Evolutionary conservation across 1,140 invertebrate species (phyloP), one percentile per base, ranked within the genome.

Genomic region (Drosophila orosa): DNA sequence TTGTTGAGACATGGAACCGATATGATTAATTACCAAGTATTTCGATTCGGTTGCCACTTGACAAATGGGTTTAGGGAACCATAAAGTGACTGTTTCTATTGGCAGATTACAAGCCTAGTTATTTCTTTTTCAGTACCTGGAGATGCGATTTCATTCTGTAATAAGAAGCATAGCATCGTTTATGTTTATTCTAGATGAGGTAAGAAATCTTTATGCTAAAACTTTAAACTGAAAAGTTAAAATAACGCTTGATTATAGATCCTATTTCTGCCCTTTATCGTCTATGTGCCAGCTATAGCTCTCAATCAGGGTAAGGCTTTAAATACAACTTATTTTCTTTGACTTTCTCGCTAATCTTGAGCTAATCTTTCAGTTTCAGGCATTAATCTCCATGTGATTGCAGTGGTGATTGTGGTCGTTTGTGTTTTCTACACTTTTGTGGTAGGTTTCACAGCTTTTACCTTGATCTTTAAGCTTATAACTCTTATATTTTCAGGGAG

Each of bases 391-490:
- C 95, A 96, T 92, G 90, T 96, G 37, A 95, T 97, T 60, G 96
- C 96, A 47, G 93, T 95, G 25, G 93, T 95, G 25, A 96, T 98
- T 89, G 97, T 97, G 61, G 78, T 95, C 29, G 95, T 98, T 67
- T 98, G 97, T 90, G 96, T 98, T 35, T 95, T 98, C 92, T 99
- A 98, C 86, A 98, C 98, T 29, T 95, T 96, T 80, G 92, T 98
- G 92, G 97, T 90, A 71, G 69, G 77, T 72, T 58, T 22, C 13
- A 12, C 5, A 31, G 9, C 3, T n/a, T 15, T 45, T 15, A n/a
- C 4, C 44, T 8, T 44, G 5, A 9, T 5, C 10, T 0, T 76
- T 62, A 31, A 25, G 2, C 8, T 0, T 40, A 13, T 9, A 15
- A n/a, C n/a, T n/a, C n/a, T n/a, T n/a, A n/a, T n/a, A n/a, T 29